These are phyloP conservation scores for Salpingus planirostris DNA, from an alignment of 2,888 invertebrate species.

Conservation along the genomic window DNA sequence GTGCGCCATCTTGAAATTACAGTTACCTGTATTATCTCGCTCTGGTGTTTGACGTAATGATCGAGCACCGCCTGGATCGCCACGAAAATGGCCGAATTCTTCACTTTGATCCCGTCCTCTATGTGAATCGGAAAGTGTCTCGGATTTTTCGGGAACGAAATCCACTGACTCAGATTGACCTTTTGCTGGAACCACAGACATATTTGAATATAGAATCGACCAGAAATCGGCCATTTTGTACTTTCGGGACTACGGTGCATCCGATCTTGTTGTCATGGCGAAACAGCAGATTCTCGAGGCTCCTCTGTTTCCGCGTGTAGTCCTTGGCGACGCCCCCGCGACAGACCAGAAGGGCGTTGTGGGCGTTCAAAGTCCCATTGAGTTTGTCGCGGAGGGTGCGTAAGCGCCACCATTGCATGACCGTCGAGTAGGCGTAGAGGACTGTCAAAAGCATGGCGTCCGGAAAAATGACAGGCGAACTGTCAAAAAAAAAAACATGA, in stretches of 20 bases:
- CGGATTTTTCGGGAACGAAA: slow-evolving; percentile 42
- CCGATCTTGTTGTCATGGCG: slow-evolving; percentile 45
- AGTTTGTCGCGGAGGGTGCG: slow-evolving; percentile 61
- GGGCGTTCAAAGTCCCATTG: slow-evolving; percentile 40
- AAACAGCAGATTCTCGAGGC: slow-evolving; percentile 53
- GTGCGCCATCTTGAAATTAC: background rate
- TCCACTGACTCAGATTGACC: slow-evolving; percentile 44
- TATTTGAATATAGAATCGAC: slow-evolving; percentile 1
- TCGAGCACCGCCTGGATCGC: slow-evolving; percentile 31
- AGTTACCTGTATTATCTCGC: slow-evolving; percentile 32
- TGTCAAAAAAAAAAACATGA: slow-evolving; percentile 3
- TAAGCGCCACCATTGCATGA: slow-evolving; percentile 72
- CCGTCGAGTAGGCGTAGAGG: slow-evolving; percentile 76
- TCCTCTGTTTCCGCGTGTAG: slow-evolving; percentile 26
- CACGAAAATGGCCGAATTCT: slow-evolving; percentile 21
- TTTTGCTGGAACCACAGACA: slow-evolving; percentile 33
- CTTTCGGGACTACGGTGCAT: slow-evolving; percentile 50
- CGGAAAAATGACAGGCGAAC: slow-evolving; percentile 1
- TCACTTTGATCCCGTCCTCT: slow-evolving; percentile 4
- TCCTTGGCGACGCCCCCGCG: slow-evolving; percentile 28
- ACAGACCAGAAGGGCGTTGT: slow-evolving; percentile 37
- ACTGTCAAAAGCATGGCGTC: slow-evolving; percentile 62
- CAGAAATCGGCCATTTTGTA: slow-evolving; percentile 19
- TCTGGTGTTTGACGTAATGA: slow-evolving; percentile 31
- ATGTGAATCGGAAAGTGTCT: slow-evolving; percentile 39